Evolutionary conservation across 2,113 vertebrate genomes (phyloP).

Genomic region (Todiramphus chloris): DNA sequence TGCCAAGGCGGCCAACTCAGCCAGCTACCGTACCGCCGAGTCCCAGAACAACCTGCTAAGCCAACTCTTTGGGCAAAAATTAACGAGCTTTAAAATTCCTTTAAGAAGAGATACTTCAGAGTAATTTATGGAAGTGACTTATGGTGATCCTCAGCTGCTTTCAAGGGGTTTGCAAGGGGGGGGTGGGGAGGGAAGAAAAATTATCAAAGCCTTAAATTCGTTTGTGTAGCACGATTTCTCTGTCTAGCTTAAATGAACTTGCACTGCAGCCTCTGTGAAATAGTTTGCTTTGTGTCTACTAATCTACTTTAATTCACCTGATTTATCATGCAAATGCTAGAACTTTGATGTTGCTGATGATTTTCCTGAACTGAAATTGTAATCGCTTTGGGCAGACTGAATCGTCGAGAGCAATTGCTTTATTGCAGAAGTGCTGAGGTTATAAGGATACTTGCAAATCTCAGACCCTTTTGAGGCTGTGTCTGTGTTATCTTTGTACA

Average conservation of each 20-base stretch:
- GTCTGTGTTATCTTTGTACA: constrained; percentile 79
- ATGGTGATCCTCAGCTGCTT: constrained; percentile 70
- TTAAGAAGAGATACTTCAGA: constrained; percentile 91
- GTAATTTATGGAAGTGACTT: constrained; percentile 81
- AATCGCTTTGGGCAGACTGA: constrained; percentile 76
- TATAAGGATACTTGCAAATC: constrained; percentile 69
- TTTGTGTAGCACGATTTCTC: constrained; percentile 75
- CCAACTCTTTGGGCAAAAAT: constrained; percentile 96
- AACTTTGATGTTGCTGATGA: constrained; percentile 79
- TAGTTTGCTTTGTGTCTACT: constrained; percentile 83
- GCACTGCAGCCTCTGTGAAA: constrained; percentile 87
- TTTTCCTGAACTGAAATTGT: constrained; percentile 79
- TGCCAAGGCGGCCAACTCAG: constrained; percentile 74
- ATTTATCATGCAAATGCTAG: constrained; percentile 83
- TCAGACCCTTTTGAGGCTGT: constrained; percentile 77
- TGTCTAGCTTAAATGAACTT: constrained; percentile 83
- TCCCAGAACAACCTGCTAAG: constrained; percentile 95
- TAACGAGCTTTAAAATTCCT: constrained; percentile 99
- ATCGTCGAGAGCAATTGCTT: constrained; percentile 73
- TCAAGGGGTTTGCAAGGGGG: constrained; percentile 62
- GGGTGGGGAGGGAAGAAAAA: constrained; percentile 23
- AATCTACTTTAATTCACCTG: constrained; percentile 81
- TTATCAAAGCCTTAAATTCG: constrained; percentile 75
- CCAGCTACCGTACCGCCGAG: constrained; percentile 88
- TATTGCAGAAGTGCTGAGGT: constrained; percentile 76